Conservation (phyloP, 1,140 invertebrate species). For the Aphis gossypii region DNA sequence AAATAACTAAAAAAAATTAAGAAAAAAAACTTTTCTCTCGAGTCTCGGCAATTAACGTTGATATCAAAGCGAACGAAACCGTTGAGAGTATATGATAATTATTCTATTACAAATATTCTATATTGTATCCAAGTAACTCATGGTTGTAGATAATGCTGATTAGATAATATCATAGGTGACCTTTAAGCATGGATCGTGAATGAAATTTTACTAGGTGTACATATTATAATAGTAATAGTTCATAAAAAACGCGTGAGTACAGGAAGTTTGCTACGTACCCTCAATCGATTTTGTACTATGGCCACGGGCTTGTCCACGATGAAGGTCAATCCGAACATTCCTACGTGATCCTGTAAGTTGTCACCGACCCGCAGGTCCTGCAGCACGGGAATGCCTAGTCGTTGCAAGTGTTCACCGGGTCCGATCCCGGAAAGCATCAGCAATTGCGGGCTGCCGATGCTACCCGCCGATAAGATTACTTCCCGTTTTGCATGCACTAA, state of each 20-base stretch:
- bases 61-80: neutral
- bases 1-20: neutral
- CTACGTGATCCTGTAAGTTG: conserved; percentile 84
- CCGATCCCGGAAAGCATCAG: conserved; percentile 89
- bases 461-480: conserved; percentile 80
- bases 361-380: conserved; percentile 74
- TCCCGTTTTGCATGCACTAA: conserved; percentile 76
- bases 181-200: too few species aligned
- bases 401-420: conserved; percentile 75
- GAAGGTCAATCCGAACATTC: conserved; percentile 82
- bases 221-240: too few species aligned
- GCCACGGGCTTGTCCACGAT: conserved; percentile 77
- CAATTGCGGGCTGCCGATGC: conserved; percentile 81
- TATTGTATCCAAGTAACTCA: neutral
- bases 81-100: neutral
- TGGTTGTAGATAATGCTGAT: neutral
- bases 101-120: neutral
- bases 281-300: conserved; percentile 72
- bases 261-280: conserved; percentile 58
- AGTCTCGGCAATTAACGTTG: neutral
- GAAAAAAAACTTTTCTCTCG: neutral
- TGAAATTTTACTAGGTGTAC: neutral
- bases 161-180: neutral
- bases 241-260: too few species aligned
- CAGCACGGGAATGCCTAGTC: conserved; percentile 75